These are phyloP conservation scores for Okapia johnstoni DNA, from an alignment of 2,113 vertebrate species.

Conservation along the genomic window DNA sequence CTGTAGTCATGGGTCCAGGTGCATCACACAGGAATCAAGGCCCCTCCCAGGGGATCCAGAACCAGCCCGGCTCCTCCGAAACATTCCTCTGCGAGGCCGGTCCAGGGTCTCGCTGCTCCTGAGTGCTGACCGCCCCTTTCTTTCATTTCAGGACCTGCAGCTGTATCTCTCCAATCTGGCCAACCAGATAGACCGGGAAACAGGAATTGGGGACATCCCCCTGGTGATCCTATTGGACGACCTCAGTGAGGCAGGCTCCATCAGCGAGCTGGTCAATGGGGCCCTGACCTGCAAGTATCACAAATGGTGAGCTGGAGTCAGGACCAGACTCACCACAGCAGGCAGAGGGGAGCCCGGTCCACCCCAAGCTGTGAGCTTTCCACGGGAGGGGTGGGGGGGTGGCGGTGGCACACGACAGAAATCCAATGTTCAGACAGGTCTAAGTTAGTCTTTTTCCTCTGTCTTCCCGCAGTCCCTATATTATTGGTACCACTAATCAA, in stretches of 20 bases:
- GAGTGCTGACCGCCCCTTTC: background rate
- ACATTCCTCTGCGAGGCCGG: background rate
- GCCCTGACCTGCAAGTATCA: conserved; percentile 98
- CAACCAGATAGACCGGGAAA: conserved; percentile 95
- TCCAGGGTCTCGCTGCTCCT: background rate
- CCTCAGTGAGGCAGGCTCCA: conserved; percentile 88
- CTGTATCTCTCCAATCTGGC: conserved; percentile 94
- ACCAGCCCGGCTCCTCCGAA: background rate
- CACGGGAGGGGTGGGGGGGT: accelerated
- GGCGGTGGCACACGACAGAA: background rate
- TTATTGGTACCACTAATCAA: conserved; percentile 97
- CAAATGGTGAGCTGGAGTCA: conserved; percentile 88
- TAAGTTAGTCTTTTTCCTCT: background rate
- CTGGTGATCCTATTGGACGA: conserved; percentile 94
- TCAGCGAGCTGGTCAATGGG: conserved; percentile 94
- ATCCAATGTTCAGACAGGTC: too few relatives aligned
- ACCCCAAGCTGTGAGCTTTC: background rate
- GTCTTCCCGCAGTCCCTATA: conserved; percentile 86
- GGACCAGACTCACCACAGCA: accelerated
- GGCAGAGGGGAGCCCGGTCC: background rate
- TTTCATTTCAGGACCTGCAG: conserved; percentile 88
- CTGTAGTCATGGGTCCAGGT: background rate
- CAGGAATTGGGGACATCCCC: conserved; percentile 85
- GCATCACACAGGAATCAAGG: background rate
- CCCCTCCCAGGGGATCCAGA: background rate